A percentile compares a stretch with the other conserved stretches of the same genome.
Evolutionary conservation across 2,113 vertebrate species (phyloP).

Genomic region (Nothocercus julius): DNA sequence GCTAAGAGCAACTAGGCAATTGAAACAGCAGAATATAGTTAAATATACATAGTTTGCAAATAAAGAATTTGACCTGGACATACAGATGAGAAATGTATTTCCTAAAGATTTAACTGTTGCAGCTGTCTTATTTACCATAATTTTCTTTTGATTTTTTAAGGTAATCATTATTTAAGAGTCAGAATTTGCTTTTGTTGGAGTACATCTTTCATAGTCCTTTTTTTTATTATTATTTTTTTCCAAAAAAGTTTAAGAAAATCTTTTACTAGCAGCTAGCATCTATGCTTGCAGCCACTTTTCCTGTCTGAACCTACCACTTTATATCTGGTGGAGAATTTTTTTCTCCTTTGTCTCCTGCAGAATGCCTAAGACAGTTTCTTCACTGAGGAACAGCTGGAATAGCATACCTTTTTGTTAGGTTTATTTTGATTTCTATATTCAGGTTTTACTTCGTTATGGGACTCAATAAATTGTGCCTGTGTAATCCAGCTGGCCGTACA

Average conservation of each 20-base stretch:
- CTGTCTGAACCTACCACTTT: neutral
- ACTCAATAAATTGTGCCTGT: neutral
- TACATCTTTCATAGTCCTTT: neutral
- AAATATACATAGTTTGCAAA: neutral
- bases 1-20: neutral
- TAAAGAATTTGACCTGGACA: neutral
- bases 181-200: neutral
- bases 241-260: neutral
- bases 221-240: neutral
- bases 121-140: neutral
- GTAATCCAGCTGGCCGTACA: neutral
- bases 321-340: neutral
- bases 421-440: constrained; percentile 3
- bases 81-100: neutral
- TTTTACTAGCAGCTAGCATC: neutral
- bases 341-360: neutral
- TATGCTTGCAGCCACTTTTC: neutral
- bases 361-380: neutral
- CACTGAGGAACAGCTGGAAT: neutral
- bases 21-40: neutral
- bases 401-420: neutral
- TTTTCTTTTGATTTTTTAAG: neutral
- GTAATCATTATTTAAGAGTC: neutral
- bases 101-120: neutral
- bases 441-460: neutral